Percentiles rank a stretch among this genome's conserved stretches.
Evolutionary conservation across 2,797 vertebrate species (phyloP).

Genomic region (Anomalospiza imberbis): DNA sequence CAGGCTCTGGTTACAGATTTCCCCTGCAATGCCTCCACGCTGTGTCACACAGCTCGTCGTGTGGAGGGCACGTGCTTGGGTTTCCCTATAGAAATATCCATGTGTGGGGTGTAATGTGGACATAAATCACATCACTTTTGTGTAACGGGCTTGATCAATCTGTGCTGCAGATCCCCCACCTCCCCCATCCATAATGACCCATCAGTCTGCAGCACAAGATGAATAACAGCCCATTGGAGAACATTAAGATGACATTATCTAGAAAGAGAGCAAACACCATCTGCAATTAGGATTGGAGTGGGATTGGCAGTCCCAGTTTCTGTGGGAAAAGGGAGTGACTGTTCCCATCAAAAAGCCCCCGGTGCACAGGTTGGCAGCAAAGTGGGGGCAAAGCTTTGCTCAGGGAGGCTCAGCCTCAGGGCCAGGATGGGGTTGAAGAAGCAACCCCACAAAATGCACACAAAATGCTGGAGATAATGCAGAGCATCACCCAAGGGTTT

Average conservation of each 20-base stretch:
- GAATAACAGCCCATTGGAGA: not conserved
- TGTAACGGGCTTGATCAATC: not conserved
- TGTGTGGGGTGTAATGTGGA: not conserved
- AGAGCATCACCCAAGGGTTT: not conserved
- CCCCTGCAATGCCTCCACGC: accelerated
- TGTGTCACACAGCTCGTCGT: not conserved
- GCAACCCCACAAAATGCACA: too few relatives aligned
- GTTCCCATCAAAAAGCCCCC: not conserved
- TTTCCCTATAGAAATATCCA: not conserved
- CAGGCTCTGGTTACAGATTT: not conserved
- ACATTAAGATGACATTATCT: not conserved
- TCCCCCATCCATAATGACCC: not conserved
- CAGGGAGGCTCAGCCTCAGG: not conserved
- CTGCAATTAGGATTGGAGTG: not conserved
- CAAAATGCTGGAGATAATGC: not conserved
- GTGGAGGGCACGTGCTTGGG: accelerated
- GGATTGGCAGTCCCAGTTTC: not conserved
- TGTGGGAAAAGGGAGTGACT: not conserved
- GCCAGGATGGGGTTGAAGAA: not conserved
- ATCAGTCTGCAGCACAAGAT: not conserved
- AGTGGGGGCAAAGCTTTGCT: not conserved
- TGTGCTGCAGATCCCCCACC: not conserved
- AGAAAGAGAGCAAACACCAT: not conserved
- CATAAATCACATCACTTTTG: not conserved
- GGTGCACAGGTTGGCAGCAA: accelerated